Percentiles rank a stretch among this genome's conserved stretches.
phyloP scores from a whole-genome alignment of 2,113 vertebrate species.

The Myocastor coypus region DNA sequence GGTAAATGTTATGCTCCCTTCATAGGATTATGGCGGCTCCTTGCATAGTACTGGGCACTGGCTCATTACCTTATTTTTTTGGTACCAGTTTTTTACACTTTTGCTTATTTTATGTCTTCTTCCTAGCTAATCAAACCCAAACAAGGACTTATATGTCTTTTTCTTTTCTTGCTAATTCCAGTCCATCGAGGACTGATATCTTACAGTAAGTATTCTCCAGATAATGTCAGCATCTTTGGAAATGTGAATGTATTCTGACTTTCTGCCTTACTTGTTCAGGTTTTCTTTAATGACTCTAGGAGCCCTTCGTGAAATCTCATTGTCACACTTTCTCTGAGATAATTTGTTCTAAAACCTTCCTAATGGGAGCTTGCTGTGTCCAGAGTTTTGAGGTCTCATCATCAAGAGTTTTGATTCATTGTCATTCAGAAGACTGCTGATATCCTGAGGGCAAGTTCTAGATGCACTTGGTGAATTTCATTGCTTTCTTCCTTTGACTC shows the following conservation, averaged over 20 bases:
- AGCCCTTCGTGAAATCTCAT: conserved; percentile 29
- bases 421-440: conserved; percentile 68
- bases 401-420: conserved; percentile 63
- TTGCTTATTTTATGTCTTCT: not conserved
- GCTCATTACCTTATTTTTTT: not conserved
- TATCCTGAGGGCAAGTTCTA: conserved; percentile 63
- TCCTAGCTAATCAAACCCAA: conserved; percentile 21
- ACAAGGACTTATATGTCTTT: not conserved
- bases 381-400: conserved; percentile 20
- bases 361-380: conserved; percentile 45
- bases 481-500: conserved; percentile 70
- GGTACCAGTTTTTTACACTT: conserved; percentile 3
- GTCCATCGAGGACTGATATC: not conserved
- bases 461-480: conserved; percentile 69
- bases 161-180: not conserved
- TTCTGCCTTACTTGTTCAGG: not conserved
- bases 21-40: not conserved
- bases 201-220: not conserved
- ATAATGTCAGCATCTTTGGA: not conserved
- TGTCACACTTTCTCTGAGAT: conserved; percentile 48
- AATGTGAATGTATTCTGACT: conserved; percentile 18
- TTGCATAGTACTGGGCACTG: not conserved
- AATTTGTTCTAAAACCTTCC: conserved; percentile 63
- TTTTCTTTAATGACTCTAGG: not conserved
- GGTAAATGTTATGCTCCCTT: not conserved